A percentile compares a stretch with the other conserved stretches of the same genome.
Evolutionary conservation across 2,888 invertebrate genomes (phyloP).

Genomic region (Cheilosia scutellata): DNA sequence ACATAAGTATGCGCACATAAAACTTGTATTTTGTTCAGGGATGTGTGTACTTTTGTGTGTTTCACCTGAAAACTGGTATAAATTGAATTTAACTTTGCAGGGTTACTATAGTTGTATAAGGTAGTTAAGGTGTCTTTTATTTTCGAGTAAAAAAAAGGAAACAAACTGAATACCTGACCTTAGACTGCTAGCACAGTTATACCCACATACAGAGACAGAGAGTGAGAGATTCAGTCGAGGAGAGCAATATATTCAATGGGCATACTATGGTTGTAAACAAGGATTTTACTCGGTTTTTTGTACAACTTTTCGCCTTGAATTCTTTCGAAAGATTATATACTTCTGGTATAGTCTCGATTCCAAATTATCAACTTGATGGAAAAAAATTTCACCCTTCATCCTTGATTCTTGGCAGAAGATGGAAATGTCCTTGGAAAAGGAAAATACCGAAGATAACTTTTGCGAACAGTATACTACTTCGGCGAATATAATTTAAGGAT

Average conservation of each 20-base stretch:
- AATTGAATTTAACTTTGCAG: slow-evolving; percentile 71
- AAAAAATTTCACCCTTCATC: slow-evolving; percentile 67
- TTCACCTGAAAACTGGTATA: slow-evolving; percentile 76
- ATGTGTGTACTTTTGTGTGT: slow-evolving; percentile 69
- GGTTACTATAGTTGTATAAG: slow-evolving; percentile 32
- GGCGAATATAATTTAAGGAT: slow-evolving; percentile 55
- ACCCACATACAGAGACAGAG: slow-evolving; percentile 13
- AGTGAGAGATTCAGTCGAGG: slow-evolving; percentile 12
- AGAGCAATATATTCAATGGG: slow-evolving; percentile 20
- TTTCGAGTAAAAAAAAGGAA: slow-evolving; percentile 19
- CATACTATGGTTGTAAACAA: slow-evolving; percentile 56
- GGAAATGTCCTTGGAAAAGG: slow-evolving; percentile 58
- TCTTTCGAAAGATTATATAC: slow-evolving; percentile 35
- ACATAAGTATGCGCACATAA: slow-evolving; percentile 25
- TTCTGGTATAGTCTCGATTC: slow-evolving; percentile 54
- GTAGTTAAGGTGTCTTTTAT: slow-evolving; percentile 39
- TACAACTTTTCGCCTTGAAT: slow-evolving; percentile 48
- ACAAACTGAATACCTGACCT: slow-evolving; percentile 64
- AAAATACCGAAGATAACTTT: slow-evolving; percentile 56
- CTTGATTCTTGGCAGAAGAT: slow-evolving; percentile 27
- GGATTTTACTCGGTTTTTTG: slow-evolving; percentile 38
- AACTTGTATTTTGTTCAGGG: slow-evolving; percentile 60
- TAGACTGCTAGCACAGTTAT: slow-evolving; percentile 59
- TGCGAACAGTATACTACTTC: slow-evolving; percentile 15
- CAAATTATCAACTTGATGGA: slow-evolving; percentile 73